phyloP scores from a whole-genome alignment of 2,113 vertebrate species.

The Spea bombifrons region DNA sequence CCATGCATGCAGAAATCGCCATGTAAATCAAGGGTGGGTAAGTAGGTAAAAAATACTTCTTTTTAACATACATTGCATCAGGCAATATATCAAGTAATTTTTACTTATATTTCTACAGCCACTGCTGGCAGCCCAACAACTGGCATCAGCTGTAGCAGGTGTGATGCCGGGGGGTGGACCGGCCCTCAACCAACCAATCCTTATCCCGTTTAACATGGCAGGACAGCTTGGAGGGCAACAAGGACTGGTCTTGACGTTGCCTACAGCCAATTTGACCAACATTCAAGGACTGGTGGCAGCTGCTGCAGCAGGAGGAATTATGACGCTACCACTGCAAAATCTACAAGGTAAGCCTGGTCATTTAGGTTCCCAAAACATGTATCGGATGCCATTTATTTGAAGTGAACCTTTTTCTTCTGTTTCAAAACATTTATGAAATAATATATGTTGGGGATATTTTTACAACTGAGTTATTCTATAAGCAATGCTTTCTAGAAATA shows the following conservation, averaged over 20 bases:
- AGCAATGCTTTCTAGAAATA: no score
- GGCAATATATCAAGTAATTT: background rate
- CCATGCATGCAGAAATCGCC: no score
- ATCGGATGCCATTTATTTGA: no score
- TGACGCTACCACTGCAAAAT: conserved; percentile 98
- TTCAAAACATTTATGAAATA: no score
- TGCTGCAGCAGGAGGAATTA: conserved; percentile 94
- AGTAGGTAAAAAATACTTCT: no score
- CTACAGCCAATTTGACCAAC: conserved; percentile 87
- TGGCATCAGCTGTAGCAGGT: conserved; percentile 88
- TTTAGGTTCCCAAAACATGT: background rate
- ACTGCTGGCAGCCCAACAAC: conserved; percentile 90
- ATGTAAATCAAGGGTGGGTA: no score
- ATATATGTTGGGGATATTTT: no score
- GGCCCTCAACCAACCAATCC: conserved; percentile 93
- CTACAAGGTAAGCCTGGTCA: conserved; percentile 85
- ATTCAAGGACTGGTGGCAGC: conserved; percentile 97
- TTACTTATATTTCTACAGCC: conserved; percentile 73
- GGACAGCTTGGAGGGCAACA: conserved; percentile 94
- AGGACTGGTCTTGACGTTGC: conserved; percentile 94
- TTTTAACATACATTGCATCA: no score
- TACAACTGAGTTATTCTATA: no score
- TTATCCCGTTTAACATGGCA: conserved; percentile 96
- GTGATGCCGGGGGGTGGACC: conserved; percentile 90
- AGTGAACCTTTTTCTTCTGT: no score